Evolutionary conservation across 2,113 vertebrate genomes (phyloP).

Genomic region (Lampris incognitus): DNA sequence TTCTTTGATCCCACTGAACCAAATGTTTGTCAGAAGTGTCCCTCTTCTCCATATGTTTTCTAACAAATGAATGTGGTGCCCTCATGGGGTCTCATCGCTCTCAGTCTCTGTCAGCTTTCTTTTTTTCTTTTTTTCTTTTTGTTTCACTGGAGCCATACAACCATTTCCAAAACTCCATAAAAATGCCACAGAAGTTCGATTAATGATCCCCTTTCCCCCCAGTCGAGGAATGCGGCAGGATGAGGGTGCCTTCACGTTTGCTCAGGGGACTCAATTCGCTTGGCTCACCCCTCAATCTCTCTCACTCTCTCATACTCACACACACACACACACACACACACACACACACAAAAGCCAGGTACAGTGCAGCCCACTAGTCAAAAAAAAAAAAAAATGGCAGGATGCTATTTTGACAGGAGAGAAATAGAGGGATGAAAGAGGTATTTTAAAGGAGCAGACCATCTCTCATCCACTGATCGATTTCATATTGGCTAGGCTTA

Average conservation of each 20-base stretch:
- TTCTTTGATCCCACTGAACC: slow-evolving; percentile 56
- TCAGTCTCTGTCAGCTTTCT: slow-evolving; percentile 57
- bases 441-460: neutral
- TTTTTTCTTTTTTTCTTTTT: slow-evolving; percentile 29
- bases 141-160: slow-evolving; percentile 44
- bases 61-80: slow-evolving; percentile 52
- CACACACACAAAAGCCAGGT: slow-evolving; percentile 7
- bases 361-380: neutral
- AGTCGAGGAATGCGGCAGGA: slow-evolving; percentile 43
- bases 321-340: too few relatives aligned
- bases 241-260: slow-evolving; percentile 9
- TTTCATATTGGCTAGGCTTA: neutral
- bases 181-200: slow-evolving; percentile 58
- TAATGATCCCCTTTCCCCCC: slow-evolving; percentile 58
- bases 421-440: neutral
- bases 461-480: neutral
- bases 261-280: slow-evolving; percentile 7
- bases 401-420: neutral
- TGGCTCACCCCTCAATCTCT: too few relatives aligned
- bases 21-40: slow-evolving; percentile 54
- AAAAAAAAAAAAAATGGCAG: neutral
- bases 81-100: slow-evolving; percentile 42
- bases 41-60: slow-evolving; percentile 48
- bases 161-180: slow-evolving; percentile 61
- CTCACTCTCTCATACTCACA: too few relatives aligned